Evolutionary conservation across 2,888 invertebrate species (phyloP).

Genomic region (Sipunculus nudus): DNA sequence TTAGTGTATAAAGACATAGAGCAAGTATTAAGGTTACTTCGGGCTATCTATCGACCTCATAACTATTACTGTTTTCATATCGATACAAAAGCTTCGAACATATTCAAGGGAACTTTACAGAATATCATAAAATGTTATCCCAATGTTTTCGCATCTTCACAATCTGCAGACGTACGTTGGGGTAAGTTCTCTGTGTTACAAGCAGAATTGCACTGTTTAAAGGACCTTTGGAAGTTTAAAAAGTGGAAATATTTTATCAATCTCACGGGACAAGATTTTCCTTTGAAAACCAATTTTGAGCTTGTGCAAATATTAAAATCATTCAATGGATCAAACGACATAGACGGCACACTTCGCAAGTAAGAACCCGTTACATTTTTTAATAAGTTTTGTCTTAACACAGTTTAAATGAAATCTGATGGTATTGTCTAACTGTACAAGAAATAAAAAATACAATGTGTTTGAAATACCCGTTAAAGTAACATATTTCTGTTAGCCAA

Average conservation of each 20-base stretch:
- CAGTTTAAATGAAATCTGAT: too few species aligned
- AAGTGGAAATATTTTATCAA: constrained; percentile 36
- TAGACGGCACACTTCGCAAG: too few species aligned
- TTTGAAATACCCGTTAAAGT: too few species aligned
- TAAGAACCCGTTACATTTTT: too few species aligned
- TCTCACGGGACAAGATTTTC: constrained; percentile 35
- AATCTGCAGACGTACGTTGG: constrained; percentile 35
- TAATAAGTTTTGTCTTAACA: neutral
- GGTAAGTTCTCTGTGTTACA: constrained; percentile 23
- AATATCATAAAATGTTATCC: too few species aligned
- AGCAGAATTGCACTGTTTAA: constrained; percentile 23
- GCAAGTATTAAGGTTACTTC: constrained; percentile 25
- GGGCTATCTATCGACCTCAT: constrained; percentile 31
- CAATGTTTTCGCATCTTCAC: too few species aligned
- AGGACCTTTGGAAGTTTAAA: neutral
- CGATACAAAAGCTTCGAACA: constrained; percentile 13
- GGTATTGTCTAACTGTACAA: too few species aligned
- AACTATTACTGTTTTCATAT: constrained; percentile 38
- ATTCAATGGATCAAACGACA: constrained; percentile 29
- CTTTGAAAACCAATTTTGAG: constrained; percentile 34
- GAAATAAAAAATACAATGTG: too few species aligned
- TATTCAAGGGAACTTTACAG: neutral
- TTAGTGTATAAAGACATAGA: too few species aligned
- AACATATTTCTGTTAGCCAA: too few species aligned
- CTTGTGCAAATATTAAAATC: constrained; percentile 20